Evolutionary conservation across 2,888 invertebrate genomes (phyloP).

Genomic region (Pinctada fucata): DNA sequence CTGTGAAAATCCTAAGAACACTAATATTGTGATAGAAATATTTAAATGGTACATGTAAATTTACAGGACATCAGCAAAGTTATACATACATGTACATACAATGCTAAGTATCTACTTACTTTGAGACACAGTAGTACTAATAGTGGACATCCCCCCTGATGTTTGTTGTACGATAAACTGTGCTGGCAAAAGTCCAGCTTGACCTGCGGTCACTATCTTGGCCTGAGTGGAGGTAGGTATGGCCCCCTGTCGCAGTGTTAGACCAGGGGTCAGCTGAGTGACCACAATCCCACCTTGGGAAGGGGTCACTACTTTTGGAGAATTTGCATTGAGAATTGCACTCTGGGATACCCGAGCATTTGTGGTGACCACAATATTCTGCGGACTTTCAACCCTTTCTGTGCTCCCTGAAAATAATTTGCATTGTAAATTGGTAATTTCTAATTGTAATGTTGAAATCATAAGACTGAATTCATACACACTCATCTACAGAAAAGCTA

Average conservation of each 20-base stretch:
- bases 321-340: slow-evolving; percentile 12
- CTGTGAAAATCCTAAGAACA: no score
- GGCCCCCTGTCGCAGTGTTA: slow-evolving; percentile 62
- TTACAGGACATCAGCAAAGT: no score
- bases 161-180: slow-evolving; percentile 67
- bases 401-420: slow-evolving; percentile 6
- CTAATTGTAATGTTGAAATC: no score
- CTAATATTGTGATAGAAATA: no score
- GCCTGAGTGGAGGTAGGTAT: slow-evolving; percentile 43
- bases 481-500: no score
- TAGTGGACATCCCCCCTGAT: slow-evolving; percentile 31
- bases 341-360: slow-evolving; percentile 9
- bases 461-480: no score
- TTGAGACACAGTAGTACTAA: slow-evolving; percentile 24
- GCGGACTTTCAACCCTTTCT: slow-evolving; percentile 28
- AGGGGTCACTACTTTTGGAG: slow-evolving; percentile 58
- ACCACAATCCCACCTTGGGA: slow-evolving; percentile 65
- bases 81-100: no score
- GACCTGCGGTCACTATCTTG: slow-evolving; percentile 61
- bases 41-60: no score
- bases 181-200: slow-evolving; percentile 62
- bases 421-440: not conserved
- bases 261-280: slow-evolving; percentile 66
- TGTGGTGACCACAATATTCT: slow-evolving; percentile 7
- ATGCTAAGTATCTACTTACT: slow-evolving; percentile 9